Evolutionary conservation across 2,888 invertebrate genomes (phyloP).

Genomic region (Boloria selene): DNA sequence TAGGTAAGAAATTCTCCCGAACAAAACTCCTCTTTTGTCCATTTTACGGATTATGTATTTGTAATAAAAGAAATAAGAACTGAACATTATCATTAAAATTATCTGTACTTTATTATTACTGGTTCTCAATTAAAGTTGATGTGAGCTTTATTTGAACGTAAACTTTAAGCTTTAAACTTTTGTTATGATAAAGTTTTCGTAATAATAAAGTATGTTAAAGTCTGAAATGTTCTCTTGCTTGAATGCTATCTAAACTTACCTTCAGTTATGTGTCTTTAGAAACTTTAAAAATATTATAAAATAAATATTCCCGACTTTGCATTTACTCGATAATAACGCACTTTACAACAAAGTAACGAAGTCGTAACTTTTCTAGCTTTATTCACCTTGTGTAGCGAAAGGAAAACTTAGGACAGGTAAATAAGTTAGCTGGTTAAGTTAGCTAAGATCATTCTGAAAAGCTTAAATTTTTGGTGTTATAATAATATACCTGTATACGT

Average conservation of each 20-base stretch:
- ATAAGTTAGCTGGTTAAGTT: conserved; percentile 27
- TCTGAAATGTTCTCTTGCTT: background rate
- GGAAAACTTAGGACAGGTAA: conserved; percentile 24
- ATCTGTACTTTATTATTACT: no score
- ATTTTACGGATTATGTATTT: no score
- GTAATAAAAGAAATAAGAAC: no score
- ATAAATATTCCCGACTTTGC: conserved; percentile 30
- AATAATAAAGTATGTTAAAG: background rate
- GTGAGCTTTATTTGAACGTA: no score
- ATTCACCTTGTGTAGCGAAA: conserved; percentile 19
- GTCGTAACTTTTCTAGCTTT: conserved; percentile 24
- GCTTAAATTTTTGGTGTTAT: conserved; percentile 5
- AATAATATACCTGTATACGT: background rate
- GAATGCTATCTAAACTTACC: conserved; percentile 42
- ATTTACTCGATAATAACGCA: conserved; percentile 29
- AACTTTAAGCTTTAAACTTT: no score
- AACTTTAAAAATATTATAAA: conserved; percentile 28
- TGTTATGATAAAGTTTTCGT: no score
- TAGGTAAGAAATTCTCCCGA: no score
- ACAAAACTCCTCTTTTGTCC: no score
- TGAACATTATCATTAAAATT: no score
- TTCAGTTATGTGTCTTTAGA: conserved; percentile 14
- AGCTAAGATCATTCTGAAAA: conserved; percentile 22
- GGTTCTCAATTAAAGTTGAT: no score
- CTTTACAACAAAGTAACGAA: conserved; percentile 21